A percentile compares a stretch with the other conserved stretches of the same genome.
phyloP scores from a whole-genome alignment of 1,140 invertebrate species.

The Calliopsis andreniformis region DNA sequence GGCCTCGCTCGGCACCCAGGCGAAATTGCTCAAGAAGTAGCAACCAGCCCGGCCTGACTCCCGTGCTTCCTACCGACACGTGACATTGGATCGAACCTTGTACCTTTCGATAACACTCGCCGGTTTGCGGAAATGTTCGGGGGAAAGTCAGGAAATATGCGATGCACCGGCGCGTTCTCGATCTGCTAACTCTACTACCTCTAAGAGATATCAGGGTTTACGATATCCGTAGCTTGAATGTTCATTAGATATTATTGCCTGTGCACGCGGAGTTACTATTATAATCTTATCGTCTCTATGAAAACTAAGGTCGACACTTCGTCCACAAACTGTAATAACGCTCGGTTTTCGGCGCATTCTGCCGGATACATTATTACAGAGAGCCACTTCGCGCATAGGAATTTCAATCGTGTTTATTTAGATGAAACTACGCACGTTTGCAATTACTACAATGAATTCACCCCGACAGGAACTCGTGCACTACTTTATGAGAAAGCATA shows the following conservation, averaged over 20 bases:
- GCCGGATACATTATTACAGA: background rate
- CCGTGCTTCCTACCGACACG: slow-evolving; percentile 70
- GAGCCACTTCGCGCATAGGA: slow-evolving; percentile 21
- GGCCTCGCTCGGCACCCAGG: slow-evolving; percentile 74
- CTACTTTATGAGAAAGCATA: slow-evolving; percentile 38
- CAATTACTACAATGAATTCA: slow-evolving; percentile 26
- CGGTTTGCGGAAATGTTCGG: slow-evolving; percentile 43
- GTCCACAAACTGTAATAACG: background rate
- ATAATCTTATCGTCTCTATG: background rate
- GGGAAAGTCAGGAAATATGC: background rate
- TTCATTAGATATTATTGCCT: background rate
- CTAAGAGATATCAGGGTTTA: background rate
- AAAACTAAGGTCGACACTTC: background rate
- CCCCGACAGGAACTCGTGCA: slow-evolving; percentile 1
- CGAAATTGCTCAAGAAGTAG: slow-evolving; percentile 81
- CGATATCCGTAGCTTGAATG: no score
- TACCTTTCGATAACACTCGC: slow-evolving; percentile 39
- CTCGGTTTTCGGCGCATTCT: slow-evolving; percentile 8
- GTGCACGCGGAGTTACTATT: background rate
- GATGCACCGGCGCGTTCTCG: background rate
- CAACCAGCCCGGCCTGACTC: slow-evolving; percentile 74
- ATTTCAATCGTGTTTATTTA: slow-evolving; percentile 36
- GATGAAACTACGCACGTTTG: slow-evolving; percentile 26
- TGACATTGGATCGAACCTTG: slow-evolving; percentile 60
- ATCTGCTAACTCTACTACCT: background rate